Conservation (phyloP, 2,797 vertebrate species). For the Sternarchorhynchus goeldii region DNA sequence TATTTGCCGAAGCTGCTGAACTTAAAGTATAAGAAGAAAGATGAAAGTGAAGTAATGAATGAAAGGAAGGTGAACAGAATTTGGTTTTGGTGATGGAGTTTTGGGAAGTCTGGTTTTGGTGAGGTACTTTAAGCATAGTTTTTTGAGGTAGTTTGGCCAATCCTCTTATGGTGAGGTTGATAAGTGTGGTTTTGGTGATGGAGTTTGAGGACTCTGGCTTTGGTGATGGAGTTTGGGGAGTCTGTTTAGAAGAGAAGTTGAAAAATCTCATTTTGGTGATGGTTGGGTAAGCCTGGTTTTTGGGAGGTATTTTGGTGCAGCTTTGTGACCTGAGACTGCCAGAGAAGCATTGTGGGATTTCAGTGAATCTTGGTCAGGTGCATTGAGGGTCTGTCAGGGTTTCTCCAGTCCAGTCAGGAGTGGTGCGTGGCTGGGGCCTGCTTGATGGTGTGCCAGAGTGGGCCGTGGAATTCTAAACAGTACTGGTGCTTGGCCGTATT, state of each 20-base stretch:
- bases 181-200: not conserved
- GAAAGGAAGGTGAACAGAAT: not conserved
- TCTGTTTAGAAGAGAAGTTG: not conserved
- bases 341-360: constrained; percentile 25
- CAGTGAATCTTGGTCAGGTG: constrained; percentile 19
- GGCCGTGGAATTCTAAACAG: constrained; percentile 34
- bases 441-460: constrained; percentile 33
- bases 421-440: constrained; percentile 8
- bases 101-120: not conserved
- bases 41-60: not conserved
- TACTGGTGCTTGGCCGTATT: not conserved
- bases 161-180: not conserved
- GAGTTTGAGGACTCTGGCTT: not conserved
- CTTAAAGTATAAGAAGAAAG: constrained; percentile 6
- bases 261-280: not conserved
- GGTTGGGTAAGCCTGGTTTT: not conserved
- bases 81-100: not conserved
- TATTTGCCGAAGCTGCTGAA: constrained; percentile 26
- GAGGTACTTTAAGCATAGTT: not conserved
- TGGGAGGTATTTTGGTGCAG: constrained; percentile 2
- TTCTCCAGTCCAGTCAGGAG: constrained; percentile 31
- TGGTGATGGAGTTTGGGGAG: not conserved
- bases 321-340: constrained; percentile 12
- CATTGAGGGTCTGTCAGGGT: constrained; percentile 38
- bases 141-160: not conserved